A percentile compares a stretch with the other conserved stretches of the same genome.
phyloP scores from a whole-genome alignment of 2,888 invertebrate species.

The Epinotia demarniana region DNA sequence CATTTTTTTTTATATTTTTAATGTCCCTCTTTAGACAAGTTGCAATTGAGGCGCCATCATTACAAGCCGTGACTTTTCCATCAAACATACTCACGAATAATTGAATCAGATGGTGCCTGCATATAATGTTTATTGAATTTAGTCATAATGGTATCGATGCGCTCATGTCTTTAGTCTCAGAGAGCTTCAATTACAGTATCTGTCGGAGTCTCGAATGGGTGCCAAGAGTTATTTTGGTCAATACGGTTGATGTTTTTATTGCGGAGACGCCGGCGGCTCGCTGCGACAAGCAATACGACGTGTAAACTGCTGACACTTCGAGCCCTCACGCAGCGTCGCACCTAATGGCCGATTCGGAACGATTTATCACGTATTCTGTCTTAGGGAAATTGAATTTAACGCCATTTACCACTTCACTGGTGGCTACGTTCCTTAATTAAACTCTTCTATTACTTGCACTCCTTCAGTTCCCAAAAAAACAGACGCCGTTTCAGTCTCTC shows the following conservation, averaged over 20 bases:
- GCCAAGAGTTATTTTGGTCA: constrained; percentile 85
- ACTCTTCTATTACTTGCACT: constrained; percentile 61
- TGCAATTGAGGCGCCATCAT: not conserved
- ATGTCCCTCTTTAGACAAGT: not conserved
- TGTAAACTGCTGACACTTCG: constrained; percentile 72
- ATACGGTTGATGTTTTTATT: constrained; percentile 84
- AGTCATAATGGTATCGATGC: constrained; percentile 34
- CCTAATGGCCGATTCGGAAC: constrained; percentile 78
- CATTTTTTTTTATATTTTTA: not conserved
- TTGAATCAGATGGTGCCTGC: not conserved
- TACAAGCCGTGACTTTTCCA: not conserved
- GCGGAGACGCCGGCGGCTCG: constrained; percentile 73
- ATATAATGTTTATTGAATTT: not conserved
- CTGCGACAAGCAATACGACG: constrained; percentile 78
- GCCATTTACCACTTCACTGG: constrained; percentile 66
- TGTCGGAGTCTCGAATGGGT: constrained; percentile 72
- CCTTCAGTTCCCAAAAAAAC: constrained; percentile 21
- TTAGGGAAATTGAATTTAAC: constrained; percentile 77
- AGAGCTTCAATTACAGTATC: constrained; percentile 74
- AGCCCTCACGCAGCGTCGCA: constrained; percentile 75
- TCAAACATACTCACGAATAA: not conserved
- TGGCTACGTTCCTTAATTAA: constrained; percentile 71
- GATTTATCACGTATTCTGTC: constrained; percentile 80
- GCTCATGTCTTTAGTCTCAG: constrained; percentile 46
- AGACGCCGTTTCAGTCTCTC: not conserved